Evolutionary conservation across 2,113 vertebrate species (phyloP).

Genomic region (Myodes glareolus): DNA sequence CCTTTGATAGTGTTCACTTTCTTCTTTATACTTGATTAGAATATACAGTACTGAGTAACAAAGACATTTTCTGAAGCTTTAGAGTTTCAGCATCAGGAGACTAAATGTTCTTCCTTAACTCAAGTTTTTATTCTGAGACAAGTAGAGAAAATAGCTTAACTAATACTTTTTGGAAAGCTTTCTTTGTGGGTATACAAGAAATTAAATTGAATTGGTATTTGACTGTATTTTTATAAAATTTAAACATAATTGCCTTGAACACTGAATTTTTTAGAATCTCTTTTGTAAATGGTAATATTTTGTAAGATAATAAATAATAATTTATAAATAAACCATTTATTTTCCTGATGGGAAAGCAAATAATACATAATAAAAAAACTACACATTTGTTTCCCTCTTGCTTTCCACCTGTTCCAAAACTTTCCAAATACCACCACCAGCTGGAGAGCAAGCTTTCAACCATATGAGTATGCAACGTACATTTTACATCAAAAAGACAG

Average conservation of each 20-base stretch:
- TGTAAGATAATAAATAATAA: background rate
- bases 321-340: background rate
- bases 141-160: constrained; percentile 54
- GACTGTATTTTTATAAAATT: background rate
- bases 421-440: too few species aligned
- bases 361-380: background rate
- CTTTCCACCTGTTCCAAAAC: too few species aligned
- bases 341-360: background rate
- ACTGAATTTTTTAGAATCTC: background rate
- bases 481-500: background rate
- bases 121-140: constrained; percentile 52
- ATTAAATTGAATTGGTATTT: constrained; percentile 17
- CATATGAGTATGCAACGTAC: background rate
- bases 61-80: constrained; percentile 87
- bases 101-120: constrained; percentile 68
- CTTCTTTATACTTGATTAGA: constrained; percentile 89
- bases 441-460: background rate
- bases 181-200: background rate
- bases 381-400: background rate
- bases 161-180: background rate
- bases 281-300: background rate
- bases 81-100: constrained; percentile 78
- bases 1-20: constrained; percentile 90
- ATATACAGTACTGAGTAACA: constrained; percentile 89
- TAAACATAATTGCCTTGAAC: background rate